These are phyloP conservation scores for Chromis chromis DNA, from an alignment of 2,797 vertebrate genomes.

Conservation along the genomic window DNA sequence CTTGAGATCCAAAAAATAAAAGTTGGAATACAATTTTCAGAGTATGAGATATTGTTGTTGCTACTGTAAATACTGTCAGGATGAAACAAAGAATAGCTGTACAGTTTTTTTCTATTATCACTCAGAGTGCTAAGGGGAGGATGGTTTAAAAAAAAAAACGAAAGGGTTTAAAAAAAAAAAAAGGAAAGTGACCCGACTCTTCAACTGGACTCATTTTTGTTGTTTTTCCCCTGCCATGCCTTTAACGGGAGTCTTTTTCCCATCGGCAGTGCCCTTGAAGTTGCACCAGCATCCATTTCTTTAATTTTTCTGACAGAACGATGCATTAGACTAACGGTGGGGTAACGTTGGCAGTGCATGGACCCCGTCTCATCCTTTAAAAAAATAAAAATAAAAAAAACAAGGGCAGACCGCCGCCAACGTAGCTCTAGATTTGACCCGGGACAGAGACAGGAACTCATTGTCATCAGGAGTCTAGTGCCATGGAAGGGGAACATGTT, in stretches of 20 bases:
- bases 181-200: constrained; percentile 66
- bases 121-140: constrained; percentile 70
- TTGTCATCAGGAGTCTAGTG: constrained; percentile 58
- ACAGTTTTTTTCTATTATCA: constrained; percentile 76
- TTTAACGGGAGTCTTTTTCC: constrained; percentile 65
- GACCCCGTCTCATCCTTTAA: constrained; percentile 27
- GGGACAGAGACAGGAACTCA: constrained; percentile 55
- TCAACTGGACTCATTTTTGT: constrained; percentile 43
- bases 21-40: constrained; percentile 58
- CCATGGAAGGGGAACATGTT: constrained; percentile 50
- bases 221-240: constrained; percentile 55
- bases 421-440: constrained; percentile 59
- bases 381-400: constrained; percentile 24
- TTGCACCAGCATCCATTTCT: constrained; percentile 76
- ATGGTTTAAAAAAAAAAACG: constrained; percentile 44
- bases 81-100: constrained; percentile 72
- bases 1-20: constrained; percentile 48
- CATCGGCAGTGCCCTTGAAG: constrained; percentile 70
- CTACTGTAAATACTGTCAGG: constrained; percentile 73
- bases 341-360: constrained; percentile 49
- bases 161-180: constrained; percentile 14
- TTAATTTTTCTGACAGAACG: constrained; percentile 46
- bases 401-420: constrained; percentile 50
- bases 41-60: constrained; percentile 67
- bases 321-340: constrained; percentile 45